Percentiles rank a stretch among this genome's conserved stretches.
Evolutionary conservation across 2,888 invertebrate genomes (phyloP).

Genomic region (Drosophila fungiperda): DNA sequence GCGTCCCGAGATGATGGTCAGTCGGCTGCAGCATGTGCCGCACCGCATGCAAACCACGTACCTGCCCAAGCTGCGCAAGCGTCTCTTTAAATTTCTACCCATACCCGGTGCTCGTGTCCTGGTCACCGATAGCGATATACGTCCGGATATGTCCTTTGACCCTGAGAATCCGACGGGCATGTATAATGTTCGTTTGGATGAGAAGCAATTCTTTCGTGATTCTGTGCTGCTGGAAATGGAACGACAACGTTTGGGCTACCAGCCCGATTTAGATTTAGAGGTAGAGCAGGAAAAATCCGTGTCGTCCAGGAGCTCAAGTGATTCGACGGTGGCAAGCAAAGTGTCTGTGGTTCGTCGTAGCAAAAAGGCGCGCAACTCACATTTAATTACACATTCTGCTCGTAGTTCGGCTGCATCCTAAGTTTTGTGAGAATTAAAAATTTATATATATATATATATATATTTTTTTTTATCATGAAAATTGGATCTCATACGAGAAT

Average conservation of each 20-base stretch:
- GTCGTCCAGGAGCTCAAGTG: neutral
- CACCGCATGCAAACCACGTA: conserved; percentile 62
- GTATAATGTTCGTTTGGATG: conserved; percentile 55
- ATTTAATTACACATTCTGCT: neutral
- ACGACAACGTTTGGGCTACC: neutral
- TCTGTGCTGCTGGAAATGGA: conserved; percentile 41
- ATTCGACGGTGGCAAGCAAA: neutral
- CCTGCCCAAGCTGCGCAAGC: conserved; percentile 72
- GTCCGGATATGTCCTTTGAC: conserved; percentile 57
- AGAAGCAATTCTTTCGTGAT: conserved; percentile 46
- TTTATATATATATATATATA: neutral
- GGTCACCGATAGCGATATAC: conserved; percentile 71
- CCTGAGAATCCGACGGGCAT: conserved; percentile 58
- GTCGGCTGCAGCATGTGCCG: conserved; percentile 65
- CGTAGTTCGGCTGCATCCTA: neutral
- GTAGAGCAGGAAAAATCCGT: neutral
- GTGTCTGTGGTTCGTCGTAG: neutral
- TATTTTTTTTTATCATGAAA: neutral
- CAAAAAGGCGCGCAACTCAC: neutral
- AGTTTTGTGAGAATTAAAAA: conserved; percentile 19
- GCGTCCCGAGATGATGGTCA: conserved; percentile 41
- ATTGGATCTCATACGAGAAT: conserved; percentile 42
- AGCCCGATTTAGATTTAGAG: fast-evolving
- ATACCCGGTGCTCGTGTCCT: conserved; percentile 77
- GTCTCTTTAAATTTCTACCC: conserved; percentile 79